Evolutionary conservation across 2,888 invertebrate genomes (phyloP), one percentile per base, ranked within the genome.

Genomic region (Mesorhabditis sp.): DNA sequence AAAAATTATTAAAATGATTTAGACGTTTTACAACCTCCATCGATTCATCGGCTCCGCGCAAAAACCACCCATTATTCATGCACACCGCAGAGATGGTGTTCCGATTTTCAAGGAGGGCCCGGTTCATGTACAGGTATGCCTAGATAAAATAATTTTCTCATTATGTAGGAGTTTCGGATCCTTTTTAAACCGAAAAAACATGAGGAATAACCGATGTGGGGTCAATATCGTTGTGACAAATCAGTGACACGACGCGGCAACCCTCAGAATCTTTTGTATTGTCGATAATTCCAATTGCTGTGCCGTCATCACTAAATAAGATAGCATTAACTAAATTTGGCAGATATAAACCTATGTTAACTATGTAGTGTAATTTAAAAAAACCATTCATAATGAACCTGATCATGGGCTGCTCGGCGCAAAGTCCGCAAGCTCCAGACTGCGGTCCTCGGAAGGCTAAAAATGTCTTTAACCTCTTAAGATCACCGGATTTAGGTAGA

Each of bases 91-190:
- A 50, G n/a, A 50, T 50, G 7, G 58, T 50, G 7, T 10, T 13
- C n/a, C 58, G 58, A 50, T n/a, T 10, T 13, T 50, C n/a, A 13
- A 50, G n/a, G n/a, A 50, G 58, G 58, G 10, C 10, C 7, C n/a
- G 58, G 58, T 50, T 50, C 58, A 50, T 10, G n/a, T 50, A 50
- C 10, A 50, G 58, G 58, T 13, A 50, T 50, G 58, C 58, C 58
- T 50, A 10, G n/a, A 50, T 50, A 13, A 50, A n/a, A n/a, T 13
- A 50, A 10, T n/a, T 50, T 50, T 50, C n/a, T 50, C n/a, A 13
- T 50, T n/a, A 50, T 13, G n/a, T 50, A 10, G 2, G 7, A 50
- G 7, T 50, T 50, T 50, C 1, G n/a, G 28, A 28, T 28, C 2
- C 28, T 28, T 28, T 28, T 28, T 28, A 28, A 28, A 28, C 28